Conservation (phyloP, 2,888 invertebrate genomes). For the Hydraecia micacea region DNA sequence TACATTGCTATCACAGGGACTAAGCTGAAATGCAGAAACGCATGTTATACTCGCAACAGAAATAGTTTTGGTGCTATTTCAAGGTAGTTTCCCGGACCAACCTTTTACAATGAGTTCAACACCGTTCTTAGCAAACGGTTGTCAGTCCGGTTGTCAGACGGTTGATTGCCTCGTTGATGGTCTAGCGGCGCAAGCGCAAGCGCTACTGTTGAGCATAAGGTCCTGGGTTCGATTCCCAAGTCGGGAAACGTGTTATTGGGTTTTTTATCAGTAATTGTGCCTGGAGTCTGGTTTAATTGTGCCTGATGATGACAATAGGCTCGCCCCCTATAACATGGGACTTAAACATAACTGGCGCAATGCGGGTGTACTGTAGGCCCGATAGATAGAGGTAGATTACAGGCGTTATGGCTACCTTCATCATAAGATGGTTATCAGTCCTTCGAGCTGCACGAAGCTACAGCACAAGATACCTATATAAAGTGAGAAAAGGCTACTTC, state of each 20-base stretch:
- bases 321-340: too few species aligned
- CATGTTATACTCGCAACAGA: too few species aligned
- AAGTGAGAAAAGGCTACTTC: background rate
- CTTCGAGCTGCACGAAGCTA: background rate
- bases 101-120: background rate
- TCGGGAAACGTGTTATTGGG: background rate
- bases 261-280: background rate
- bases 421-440: background rate
- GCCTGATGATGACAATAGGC: background rate
- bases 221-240: background rate
- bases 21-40: too few species aligned
- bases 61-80: background rate
- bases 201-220: background rate
- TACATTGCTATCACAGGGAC: too few species aligned
- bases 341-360: background rate
- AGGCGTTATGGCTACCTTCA: too few species aligned
- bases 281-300: too few species aligned
- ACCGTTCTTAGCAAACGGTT: background rate
- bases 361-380: too few species aligned
- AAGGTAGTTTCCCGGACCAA: background rate
- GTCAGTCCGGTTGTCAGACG: background rate
- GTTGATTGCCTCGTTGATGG: background rate
- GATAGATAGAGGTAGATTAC: background rate
- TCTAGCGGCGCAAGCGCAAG: background rate
- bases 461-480: background rate